Evolutionary conservation across 2,113 vertebrate species (phyloP), one percentile per base, ranked within the genome.

Genomic region (Sebastes schlegelii): DNA sequence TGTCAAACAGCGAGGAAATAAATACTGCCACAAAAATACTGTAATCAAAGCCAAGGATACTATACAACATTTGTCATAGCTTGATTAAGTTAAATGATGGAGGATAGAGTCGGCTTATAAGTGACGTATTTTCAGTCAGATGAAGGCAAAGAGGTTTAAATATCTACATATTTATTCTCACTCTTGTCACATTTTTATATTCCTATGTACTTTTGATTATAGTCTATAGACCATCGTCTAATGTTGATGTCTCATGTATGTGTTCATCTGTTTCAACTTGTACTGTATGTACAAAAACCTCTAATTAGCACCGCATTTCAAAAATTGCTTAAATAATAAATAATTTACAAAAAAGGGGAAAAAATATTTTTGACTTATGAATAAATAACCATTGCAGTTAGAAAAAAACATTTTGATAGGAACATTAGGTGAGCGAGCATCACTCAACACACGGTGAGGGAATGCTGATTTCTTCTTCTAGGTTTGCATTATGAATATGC

Each of bases 391-490:
- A 63, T 21, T 21, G 8, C 40, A 64, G 34, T 34, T 19, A 57
- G 43, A 57, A 17, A 71, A 48, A 10, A 42, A 14, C 6, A 49
- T 49, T 63, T 77, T 64, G 12, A 57, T 57, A 49, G 3, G 6
- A 77, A 19, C 55, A 82, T 48, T 55, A 40, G 42, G 49, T 71
- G 17, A 65, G 26, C 45, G 58, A 63, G n/a, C 55, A 14, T 63
- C 21, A 14, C 23, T 61, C 26, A 66, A 6, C 46, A 34, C 34
- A 65, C 4, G 2, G 16, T 55, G 46, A 69, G 19, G 48, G 26
- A 63, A 34, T 55, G 49, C 11, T 49, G 10, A 23, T 52, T 21
- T 70, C 8, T 23, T 43, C 42, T 14, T 69, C n/a, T 8, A 62
- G 14, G 8, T 68, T n/a, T 40, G 34, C 14, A 62, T 34, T 26